These are phyloP conservation scores for Galerucella calmariensis DNA, from an alignment of 2,888 invertebrate genomes.

Conservation along the genomic window DNA sequence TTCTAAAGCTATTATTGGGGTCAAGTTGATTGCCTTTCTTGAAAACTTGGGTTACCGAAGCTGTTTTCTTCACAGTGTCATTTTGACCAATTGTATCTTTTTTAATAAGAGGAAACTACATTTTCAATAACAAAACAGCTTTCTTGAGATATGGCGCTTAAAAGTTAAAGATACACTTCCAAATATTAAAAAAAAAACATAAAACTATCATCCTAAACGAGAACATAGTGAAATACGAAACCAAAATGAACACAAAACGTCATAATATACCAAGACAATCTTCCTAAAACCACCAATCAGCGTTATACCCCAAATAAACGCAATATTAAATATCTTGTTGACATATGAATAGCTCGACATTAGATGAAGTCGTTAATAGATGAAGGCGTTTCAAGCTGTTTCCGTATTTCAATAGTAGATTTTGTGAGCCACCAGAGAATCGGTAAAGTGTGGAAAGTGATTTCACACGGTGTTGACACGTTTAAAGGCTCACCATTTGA, in stretches of 20 bases:
- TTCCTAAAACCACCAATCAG: conserved; percentile 18
- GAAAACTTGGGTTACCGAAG: too few relatives aligned
- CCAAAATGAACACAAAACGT: not conserved
- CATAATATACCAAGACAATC: not conserved
- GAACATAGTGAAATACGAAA: too few relatives aligned
- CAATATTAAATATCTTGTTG: conserved; percentile 38
- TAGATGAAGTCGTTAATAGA: conserved; percentile 42
- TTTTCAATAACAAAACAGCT: too few relatives aligned
- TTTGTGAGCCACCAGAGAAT: conserved; percentile 30
- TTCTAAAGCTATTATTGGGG: too few relatives aligned
- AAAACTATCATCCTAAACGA: too few relatives aligned
- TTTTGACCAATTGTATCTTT: too few relatives aligned
- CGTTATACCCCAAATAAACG: conserved; percentile 37
- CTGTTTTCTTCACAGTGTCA: too few relatives aligned
- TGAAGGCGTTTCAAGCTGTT: conserved; percentile 37
- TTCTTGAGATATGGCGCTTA: too few relatives aligned
- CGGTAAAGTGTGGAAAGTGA: conserved; percentile 37
- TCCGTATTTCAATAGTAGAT: conserved; percentile 35
- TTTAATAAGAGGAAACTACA: too few relatives aligned
- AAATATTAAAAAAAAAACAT: too few relatives aligned
- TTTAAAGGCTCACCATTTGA: conserved; percentile 29
- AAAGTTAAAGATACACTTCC: too few relatives aligned
- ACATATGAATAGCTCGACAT: conserved; percentile 41
- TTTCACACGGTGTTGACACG: conserved; percentile 38
- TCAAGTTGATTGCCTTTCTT: too few relatives aligned